Conservation (phyloP, 2,113 vertebrate genomes). For the Vanacampus margaritifer region DNA sequence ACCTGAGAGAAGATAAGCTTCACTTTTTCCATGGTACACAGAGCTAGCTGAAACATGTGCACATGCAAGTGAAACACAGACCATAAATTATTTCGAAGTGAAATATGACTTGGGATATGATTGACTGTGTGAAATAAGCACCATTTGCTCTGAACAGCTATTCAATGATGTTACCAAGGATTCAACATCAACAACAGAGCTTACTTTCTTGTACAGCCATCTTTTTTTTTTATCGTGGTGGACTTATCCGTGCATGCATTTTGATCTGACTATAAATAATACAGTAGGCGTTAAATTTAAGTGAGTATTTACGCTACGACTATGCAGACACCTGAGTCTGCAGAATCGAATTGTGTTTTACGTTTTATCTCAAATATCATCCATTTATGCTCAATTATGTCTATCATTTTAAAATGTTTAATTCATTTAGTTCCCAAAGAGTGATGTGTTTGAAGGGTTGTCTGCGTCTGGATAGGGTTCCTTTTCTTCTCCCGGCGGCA, state of each 20-base stretch:
- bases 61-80: not conserved
- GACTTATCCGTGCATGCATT: not conserved
- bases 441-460: too few relatives aligned
- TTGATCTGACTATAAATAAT: not conserved
- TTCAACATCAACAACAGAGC: not conserved
- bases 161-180: not conserved
- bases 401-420: too few relatives aligned
- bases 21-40: not conserved
- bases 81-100: not conserved
- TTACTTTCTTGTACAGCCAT: not conserved
- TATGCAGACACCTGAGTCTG: too few relatives aligned
- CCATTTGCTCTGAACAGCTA: not conserved
- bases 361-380: too few relatives aligned
- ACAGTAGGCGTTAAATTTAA: too few relatives aligned
- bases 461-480: too few relatives aligned
- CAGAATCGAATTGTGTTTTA: too few relatives aligned
- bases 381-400: too few relatives aligned
- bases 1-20: not conserved
- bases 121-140: not conserved
- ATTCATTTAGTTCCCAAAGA: too few relatives aligned
- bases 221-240: not conserved
- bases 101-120: not conserved
- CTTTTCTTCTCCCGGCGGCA: too few relatives aligned
- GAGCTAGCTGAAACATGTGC: not conserved
- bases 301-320: too few relatives aligned